Evolutionary conservation across 2,113 vertebrate genomes (phyloP), one percentile per base, ranked within the genome.

Genomic region (Lycaon pictus): DNA sequence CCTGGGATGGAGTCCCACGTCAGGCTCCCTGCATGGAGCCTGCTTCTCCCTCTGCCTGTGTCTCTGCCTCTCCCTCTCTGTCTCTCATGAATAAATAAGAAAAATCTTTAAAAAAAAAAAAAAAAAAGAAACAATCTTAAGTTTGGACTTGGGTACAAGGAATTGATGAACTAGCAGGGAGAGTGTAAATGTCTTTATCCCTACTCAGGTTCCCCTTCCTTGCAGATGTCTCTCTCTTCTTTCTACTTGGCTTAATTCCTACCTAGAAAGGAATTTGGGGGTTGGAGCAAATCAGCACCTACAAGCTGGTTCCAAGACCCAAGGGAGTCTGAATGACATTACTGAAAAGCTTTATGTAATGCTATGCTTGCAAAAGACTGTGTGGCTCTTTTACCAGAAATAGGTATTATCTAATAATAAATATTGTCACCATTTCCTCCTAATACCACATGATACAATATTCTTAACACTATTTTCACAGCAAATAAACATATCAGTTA

Each of bases 381-480:
- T 63, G 17, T 19, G 77, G 32, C 6, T 77, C 32, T 92, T 89
- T 74, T 17, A 58, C n/a, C 19, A 80, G 7, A 84, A 72, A 85
- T 32, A 63, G 35, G 32, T 72, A 88, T 92, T 67, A 79, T 77
- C 71, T 87, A 65, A 86, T 67, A 51, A 43, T 86, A 60, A 87
- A 55, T 80, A 71, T 62, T 87, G 25, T 74, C 35, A 93, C 29
- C 19, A 82, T 91, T 77, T 93, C 67, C 77, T 92, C 37, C 22
- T 63, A 53, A n/a, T 69, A 43, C 29, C 51, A 77, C 1, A 8
- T 63, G 48, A 17, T 69, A 55, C 55, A 87, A 71, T 84, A 81
- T 35, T 93, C 65, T 62, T 93, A 83, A 60, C 58, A 81, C 12
- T 60, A 37, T 88, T 94, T 94, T 92, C 37, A 85, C n/a, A 80